Evolutionary conservation across 2,113 vertebrate species (phyloP), one percentile per base, ranked within the genome.

Genomic region (Rattus rattus): DNA sequence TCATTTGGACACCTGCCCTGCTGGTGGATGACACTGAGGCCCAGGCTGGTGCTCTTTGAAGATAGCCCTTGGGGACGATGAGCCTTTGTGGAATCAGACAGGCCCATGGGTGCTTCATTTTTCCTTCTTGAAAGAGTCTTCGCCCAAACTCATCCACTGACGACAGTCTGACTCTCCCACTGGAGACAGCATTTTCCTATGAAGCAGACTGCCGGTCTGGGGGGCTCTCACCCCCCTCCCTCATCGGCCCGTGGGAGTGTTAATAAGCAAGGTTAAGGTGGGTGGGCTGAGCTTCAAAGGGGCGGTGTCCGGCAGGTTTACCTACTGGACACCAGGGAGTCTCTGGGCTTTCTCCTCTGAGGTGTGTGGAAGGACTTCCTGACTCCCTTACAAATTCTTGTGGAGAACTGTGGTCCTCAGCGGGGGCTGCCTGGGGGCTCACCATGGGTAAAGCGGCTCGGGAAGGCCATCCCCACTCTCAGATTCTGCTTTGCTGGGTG

Each of bases 401-500:
- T 12, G 26, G 1, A 12, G 43, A 39, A 2, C 2, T 56, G 43
- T 56, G 24, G n/a, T 10, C 8, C 76, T 89, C 17, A 1, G 67
- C 9, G 7, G 61, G 61, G 72, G 70, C 20, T 0, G 2, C 11
- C 0, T 49, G 0, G 2, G 4, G 0, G 3, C 20, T 86, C 30
- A 0, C 17, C 10, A 30, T 63, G 3, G 84, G 36, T n/a, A 1
- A 63, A 47, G 63, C 22, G 20, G 2, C 0, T 0, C 0, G 1
- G 12, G 56, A 54, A 13, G 39, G 6, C 0, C 2, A 54, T 28
- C 11, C 0, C 0, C 2, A 26, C 59, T 22, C 7, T 2, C 6
- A 5, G 85, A 39, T 43, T 70, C 30, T 30, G 49, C 81, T 24
- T 20, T 17, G 93, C 63, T 67, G 90, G 36, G 69, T 7, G 56